Evolutionary conservation across 2,797 vertebrate genomes (phyloP), one percentile per base, ranked within the genome.

Genomic region (Staurois parvus): DNA sequence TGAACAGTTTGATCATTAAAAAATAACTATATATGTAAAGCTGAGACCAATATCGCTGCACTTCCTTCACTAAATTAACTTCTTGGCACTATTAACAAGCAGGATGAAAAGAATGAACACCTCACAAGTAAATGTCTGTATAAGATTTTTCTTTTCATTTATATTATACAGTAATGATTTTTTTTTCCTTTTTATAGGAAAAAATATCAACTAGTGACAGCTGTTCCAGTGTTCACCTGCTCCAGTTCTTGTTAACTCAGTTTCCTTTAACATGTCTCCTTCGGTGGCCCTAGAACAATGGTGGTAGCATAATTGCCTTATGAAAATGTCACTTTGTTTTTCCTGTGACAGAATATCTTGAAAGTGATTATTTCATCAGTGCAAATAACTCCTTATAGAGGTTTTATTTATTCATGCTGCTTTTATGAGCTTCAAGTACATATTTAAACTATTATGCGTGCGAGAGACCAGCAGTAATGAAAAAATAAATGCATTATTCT

Each of bases 381-480:
- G 28, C 81, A 83, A 67, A 74, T 32, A 48, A 82, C 34, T 45
- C 26, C 37, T 30, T 42, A 21, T 37, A 48, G 24, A 64, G 80
- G 32, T 74, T 64, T 82, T 37, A 82, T 64, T 66, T 82, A 81
- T 81, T 81, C 68, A 81, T 73, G 69, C 32, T 70, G 28, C 48
- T 29, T 24, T 21, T 66, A 66, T 37, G 19, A 72, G n/a, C 69
- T 26, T 59, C 48, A 64, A 7, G 28, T 70, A 70, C 66, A 70
- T 80, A 70, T 69, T 80, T 70, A 48, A 80, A 52, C 67, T 45
- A 56, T 24, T 70, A 21, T 80, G 40, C 70, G 78, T 19, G 9
- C 30, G 28, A 40, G 76, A 11, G 56, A 64, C 75, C 75, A 77
- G 11, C 24, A 32, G n/a, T 77, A 26, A 77, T 77, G 62, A 79